Conservation (phyloP, 2,888 invertebrate genomes). For the Cephus rjabovi region DNA sequence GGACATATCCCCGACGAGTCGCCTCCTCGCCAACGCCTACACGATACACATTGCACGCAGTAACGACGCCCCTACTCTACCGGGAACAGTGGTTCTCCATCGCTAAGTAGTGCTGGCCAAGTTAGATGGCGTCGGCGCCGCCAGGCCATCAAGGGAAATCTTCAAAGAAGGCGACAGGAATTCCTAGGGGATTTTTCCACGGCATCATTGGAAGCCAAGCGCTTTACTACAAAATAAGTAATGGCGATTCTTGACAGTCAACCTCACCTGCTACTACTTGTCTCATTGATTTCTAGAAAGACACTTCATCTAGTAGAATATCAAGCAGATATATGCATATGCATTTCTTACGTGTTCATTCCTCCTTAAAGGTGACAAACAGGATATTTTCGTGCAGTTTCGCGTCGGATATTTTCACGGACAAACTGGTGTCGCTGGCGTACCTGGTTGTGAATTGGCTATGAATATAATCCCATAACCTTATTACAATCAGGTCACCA, state of each 20-base stretch:
- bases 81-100: constrained; percentile 15
- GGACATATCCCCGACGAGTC: constrained; percentile 41
- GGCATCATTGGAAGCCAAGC: no score
- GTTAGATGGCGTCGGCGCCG: not conserved
- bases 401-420: not conserved
- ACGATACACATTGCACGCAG: constrained; percentile 62
- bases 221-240: not conserved
- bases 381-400: not conserved
- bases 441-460: not conserved
- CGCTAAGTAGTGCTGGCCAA: not conserved
- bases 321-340: not conserved
- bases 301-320: not conserved
- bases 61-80: constrained; percentile 23
- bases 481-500: not conserved
- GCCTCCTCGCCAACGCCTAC: constrained; percentile 61
- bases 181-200: not conserved
- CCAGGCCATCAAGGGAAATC: not conserved
- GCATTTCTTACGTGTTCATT: not conserved
- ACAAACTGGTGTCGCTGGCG: not conserved
- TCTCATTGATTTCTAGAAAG: not conserved
- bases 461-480: not conserved
- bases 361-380: not conserved
- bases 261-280: not conserved
- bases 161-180: not conserved
- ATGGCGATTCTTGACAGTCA: not conserved